phyloP scores from a whole-genome alignment of 2,113 vertebrate species.

The Odontesthes bonariensis region DNA sequence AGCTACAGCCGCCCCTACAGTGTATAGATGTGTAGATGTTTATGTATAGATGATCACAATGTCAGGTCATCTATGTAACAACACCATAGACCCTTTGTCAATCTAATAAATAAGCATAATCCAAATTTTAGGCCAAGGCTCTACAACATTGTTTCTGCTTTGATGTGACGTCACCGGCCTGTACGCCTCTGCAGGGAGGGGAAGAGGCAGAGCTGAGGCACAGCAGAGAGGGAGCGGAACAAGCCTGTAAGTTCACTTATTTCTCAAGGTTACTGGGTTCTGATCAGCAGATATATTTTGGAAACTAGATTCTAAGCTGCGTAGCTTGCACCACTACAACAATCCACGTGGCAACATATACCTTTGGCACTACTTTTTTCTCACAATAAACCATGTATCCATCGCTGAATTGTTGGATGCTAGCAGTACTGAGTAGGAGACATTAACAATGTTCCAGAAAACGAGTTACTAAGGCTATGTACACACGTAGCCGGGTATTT shows the following conservation, averaged over 20 bases:
- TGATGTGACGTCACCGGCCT: too few species aligned
- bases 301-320: neutral
- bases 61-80: too few species aligned
- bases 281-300: neutral
- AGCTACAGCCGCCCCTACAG: too few species aligned
- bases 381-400: neutral
- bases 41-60: too few species aligned
- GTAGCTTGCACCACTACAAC: neutral
- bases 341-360: neutral
- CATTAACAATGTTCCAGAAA: neutral
- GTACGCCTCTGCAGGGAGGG: neutral
- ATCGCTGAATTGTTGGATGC: slow-evolving; percentile 12
- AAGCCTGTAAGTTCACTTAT: neutral
- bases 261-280: neutral
- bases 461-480: too few species aligned
- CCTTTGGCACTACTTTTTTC: slow-evolving; percentile 47
- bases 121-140: too few species aligned
- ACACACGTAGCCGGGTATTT: too few species aligned
- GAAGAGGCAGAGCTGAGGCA: neutral
- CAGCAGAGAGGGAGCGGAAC: neutral
- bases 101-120: too few species aligned
- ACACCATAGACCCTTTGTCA: too few species aligned
- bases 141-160: too few species aligned
- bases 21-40: too few species aligned
- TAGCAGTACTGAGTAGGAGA: slow-evolving; percentile 26